A percentile compares a stretch with the other conserved stretches of the same genome.
Conservation (phyloP, 2,888 invertebrate genomes). For the Portevinia maculata region DNA sequence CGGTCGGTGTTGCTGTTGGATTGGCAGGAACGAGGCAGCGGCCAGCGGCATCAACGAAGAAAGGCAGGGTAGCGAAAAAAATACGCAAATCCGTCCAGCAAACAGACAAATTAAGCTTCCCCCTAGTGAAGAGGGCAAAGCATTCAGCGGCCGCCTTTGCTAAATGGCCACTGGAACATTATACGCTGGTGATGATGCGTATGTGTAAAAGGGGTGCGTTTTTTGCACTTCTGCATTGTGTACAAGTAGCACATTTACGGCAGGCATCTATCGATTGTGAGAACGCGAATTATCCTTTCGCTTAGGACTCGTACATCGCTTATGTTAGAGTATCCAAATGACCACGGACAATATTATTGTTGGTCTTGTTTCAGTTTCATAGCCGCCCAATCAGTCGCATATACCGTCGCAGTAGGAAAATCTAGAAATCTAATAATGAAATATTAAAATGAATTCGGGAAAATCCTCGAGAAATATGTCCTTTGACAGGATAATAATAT, state of each 20-base stretch:
- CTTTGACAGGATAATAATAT: slow-evolving; percentile 74
- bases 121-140: slow-evolving; percentile 50
- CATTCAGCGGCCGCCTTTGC: slow-evolving; percentile 58
- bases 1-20: slow-evolving; percentile 17
- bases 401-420: slow-evolving; percentile 33
- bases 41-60: slow-evolving; percentile 14
- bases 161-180: slow-evolving; percentile 69
- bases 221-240: slow-evolving; percentile 68
- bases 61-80: too few species aligned
- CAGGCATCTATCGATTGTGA: slow-evolving; percentile 18
- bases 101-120: slow-evolving; percentile 74
- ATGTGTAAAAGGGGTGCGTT: slow-evolving; percentile 73
- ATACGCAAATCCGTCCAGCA: slow-evolving; percentile 71
- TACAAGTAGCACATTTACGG: slow-evolving; percentile 12
- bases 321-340: slow-evolving; percentile 42
- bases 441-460: slow-evolving; percentile 68
- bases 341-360: slow-evolving; percentile 52
- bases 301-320: slow-evolving; percentile 33
- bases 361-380: slow-evolving; percentile 46
- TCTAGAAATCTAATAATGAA: slow-evolving; percentile 73
- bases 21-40: neutral
- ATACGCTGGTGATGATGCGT: slow-evolving; percentile 68
- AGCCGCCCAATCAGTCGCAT: slow-evolving; percentile 11
- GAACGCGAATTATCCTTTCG: slow-evolving; percentile 49
- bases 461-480: slow-evolving; percentile 74